Base-by-base conservation (phyloP, 2,888 invertebrate genomes). In the Choristoneura rosaceana region DNA sequence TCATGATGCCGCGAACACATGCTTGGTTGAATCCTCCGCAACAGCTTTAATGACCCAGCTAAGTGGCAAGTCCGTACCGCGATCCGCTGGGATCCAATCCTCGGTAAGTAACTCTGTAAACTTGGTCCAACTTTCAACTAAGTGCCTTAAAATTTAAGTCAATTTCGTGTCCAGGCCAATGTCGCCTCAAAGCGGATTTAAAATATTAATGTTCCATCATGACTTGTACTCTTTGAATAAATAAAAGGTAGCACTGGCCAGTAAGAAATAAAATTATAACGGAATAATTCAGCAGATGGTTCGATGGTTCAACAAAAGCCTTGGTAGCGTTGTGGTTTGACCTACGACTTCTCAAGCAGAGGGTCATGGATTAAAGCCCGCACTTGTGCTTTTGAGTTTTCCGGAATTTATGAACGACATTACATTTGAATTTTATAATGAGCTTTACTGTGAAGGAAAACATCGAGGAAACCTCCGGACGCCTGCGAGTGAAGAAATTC, bases 61-160 rank as follows among this genome's bases (percentile, higher is more conserved):
- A 75, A 77, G 80, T 79, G 79, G 76, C 78, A 80, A 83, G 80
- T 81, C 79, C 74, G 34, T 34, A 71, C 58, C 63, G 68, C 59
- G 50, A 69, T 69, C 74, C 82, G 77, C 79, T 70, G 81, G 82
- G 84, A 87, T 87, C 82, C 79, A 75, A 80, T 83, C 80, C 84
- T 81, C 77, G 70, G 78, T 78, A 83, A 87, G 81, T 84, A 84
- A 85, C 83, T 87, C 83, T 64, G 75, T 78, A 76, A 90, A 88
- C 84, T 88, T 84, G 77, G 80, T 76, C 65, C 75, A 70, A 91
- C 86, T 90, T 87, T 83, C 76, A 82, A 79, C 81, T 84, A 87
- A 90, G 88, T 88, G 86, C 85, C 84, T 89, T 89, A 90, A 90
- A 90, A 87, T 91, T 90, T 88, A 90, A 91, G 89, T 85, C 85